Evolutionary conservation across 2,113 vertebrate genomes (phyloP).

Genomic region (Mellivora capensis): DNA sequence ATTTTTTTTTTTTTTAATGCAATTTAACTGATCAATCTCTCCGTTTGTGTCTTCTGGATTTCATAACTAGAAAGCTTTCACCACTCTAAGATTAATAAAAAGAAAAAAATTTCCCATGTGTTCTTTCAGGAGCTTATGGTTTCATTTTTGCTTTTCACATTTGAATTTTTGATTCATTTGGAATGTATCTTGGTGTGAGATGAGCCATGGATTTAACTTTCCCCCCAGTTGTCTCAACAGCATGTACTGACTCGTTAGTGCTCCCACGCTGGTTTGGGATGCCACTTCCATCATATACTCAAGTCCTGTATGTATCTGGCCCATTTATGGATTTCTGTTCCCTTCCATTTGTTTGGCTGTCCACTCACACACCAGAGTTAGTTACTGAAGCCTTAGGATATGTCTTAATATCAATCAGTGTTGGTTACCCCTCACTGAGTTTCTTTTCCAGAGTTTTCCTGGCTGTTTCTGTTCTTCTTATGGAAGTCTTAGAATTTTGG

Average conservation of each 20-base stretch:
- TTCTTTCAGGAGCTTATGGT: neutral
- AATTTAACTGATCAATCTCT: neutral
- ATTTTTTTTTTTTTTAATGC: neutral
- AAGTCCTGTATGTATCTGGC: neutral
- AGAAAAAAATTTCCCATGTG: neutral
- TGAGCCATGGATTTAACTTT: neutral
- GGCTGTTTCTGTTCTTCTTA: neutral
- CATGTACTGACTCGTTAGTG: neutral
- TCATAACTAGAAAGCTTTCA: neutral
- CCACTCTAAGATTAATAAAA: neutral
- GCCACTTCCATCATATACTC: neutral
- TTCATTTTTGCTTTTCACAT: neutral
- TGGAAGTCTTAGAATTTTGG: neutral
- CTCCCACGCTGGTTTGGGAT: neutral
- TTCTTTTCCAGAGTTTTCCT: neutral
- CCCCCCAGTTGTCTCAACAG: neutral
- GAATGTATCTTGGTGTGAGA: constrained; percentile 13
- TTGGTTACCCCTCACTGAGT: neutral
- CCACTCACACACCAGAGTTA: neutral
- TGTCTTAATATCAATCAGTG: neutral
- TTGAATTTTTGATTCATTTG: constrained; percentile 31
- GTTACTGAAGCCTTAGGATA: neutral
- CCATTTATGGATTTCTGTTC: neutral
- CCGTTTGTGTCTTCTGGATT: neutral
- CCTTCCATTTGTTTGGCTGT: neutral